Percentiles rank a stretch among this genome's conserved stretches.
Evolutionary conservation across 2,113 vertebrate species (phyloP).

Genomic region (Leucopsar rothschildi): DNA sequence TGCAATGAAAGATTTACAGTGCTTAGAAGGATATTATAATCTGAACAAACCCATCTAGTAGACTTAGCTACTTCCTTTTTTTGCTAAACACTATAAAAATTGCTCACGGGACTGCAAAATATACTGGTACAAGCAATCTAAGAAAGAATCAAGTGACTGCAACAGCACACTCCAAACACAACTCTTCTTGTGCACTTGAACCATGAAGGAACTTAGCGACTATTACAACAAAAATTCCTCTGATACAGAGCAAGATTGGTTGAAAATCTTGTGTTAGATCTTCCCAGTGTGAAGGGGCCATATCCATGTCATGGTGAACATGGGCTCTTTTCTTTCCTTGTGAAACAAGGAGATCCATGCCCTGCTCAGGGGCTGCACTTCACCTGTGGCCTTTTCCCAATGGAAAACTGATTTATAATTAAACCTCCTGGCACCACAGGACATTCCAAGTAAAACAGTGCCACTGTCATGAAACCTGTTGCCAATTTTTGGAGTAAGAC

Average conservation of each 20-base stretch:
- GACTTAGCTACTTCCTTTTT: neutral
- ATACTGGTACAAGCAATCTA: neutral
- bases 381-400: neutral
- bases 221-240: neutral
- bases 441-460: neutral
- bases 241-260: neutral
- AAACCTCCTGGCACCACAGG: neutral
- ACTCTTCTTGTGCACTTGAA: neutral
- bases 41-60: neutral
- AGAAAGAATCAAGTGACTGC: neutral
- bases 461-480: neutral
- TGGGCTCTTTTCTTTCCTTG: rapidly evolving
- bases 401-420: neutral
- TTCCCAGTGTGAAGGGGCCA: neutral
- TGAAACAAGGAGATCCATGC: too few relatives aligned
- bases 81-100: neutral
- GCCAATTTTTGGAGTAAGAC: neutral
- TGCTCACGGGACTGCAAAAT: neutral
- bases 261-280: neutral
- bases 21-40: neutral
- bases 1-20: neutral
- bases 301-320: neutral
- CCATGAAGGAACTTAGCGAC: neutral
- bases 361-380: neutral
- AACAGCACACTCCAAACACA: neutral